A percentile compares a stretch with the other conserved stretches of the same genome.
Evolutionary conservation across 2,113 vertebrate species (phyloP).

Genomic region (Podarcis muralis): DNA sequence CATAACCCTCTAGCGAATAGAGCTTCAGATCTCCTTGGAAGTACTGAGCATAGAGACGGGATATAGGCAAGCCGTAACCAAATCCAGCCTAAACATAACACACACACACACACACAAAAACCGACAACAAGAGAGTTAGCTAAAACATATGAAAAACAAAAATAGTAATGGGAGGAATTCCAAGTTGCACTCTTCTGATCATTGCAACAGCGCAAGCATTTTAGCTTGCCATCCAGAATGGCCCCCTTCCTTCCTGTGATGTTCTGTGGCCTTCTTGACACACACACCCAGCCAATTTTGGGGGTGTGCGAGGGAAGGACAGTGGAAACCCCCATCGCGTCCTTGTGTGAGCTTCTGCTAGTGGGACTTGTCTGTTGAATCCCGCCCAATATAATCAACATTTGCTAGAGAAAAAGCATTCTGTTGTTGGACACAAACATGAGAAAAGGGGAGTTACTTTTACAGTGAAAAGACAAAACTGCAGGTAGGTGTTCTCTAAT

Average conservation of each 20-base stretch:
- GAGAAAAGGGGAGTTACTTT: neutral
- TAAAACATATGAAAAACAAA: neutral
- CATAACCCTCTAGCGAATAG: constrained; percentile 95
- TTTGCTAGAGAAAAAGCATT: neutral
- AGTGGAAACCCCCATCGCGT: too few species aligned
- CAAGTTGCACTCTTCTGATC: too few species aligned
- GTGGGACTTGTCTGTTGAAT: too few species aligned
- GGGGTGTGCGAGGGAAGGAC: too few species aligned
- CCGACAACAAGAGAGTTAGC: neutral
- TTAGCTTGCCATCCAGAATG: too few species aligned
- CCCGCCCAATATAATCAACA: neutral
- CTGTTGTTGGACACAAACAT: neutral
- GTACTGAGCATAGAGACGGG: constrained; percentile 94
- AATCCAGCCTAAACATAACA: constrained; percentile 88
- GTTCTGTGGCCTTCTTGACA: too few species aligned
- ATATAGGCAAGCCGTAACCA: constrained; percentile 96
- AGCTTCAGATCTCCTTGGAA: constrained; percentile 97
- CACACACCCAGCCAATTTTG: too few species aligned
- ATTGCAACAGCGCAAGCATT: too few species aligned
- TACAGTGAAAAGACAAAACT: neutral
- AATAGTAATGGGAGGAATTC: neutral
- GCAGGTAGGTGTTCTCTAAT: neutral
- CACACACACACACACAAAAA: neutral
- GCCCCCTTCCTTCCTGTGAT: too few species aligned
- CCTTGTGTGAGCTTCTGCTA: too few species aligned